Evolutionary conservation across 2,797 vertebrate species (phyloP).

Genomic region (Schizopygopsis malacanthus): DNA sequence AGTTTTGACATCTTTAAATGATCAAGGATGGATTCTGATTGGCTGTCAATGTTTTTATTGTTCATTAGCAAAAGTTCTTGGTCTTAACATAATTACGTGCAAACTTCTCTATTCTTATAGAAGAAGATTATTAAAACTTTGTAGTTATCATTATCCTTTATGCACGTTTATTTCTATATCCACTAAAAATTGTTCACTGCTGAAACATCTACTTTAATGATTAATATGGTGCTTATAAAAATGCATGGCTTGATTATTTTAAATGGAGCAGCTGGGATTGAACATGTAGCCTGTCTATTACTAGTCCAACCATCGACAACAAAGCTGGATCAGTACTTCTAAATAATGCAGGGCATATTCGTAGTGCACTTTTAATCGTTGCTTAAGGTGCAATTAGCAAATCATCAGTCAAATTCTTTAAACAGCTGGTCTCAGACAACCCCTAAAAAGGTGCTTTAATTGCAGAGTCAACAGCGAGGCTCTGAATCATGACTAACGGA

Average conservation of each 20-base stretch:
- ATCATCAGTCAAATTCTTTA: conserved; percentile 60
- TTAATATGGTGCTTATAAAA: conserved; percentile 1
- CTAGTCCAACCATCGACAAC: not conserved
- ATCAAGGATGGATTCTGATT: not conserved
- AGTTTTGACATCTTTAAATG: not conserved
- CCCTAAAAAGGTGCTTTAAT: conserved; percentile 57
- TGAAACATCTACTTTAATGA: not conserved
- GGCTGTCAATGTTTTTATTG: not conserved
- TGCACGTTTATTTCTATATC: not conserved
- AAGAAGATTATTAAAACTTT: not conserved
- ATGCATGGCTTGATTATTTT: not conserved
- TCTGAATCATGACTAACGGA: conserved; percentile 52
- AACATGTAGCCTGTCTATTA: not conserved
- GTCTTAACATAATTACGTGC: not conserved
- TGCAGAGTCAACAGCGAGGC: conserved; percentile 64
- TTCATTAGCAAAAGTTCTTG: not conserved
- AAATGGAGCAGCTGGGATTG: not conserved
- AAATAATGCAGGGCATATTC: conserved; percentile 40
- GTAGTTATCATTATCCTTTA: not conserved
- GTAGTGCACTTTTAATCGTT: conserved; percentile 65
- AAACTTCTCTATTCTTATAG: not conserved
- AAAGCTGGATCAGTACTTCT: not conserved
- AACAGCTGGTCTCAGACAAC: conserved; percentile 55
- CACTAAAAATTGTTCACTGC: not conserved
- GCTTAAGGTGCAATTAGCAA: conserved; percentile 81